Evolutionary conservation across 1,140 invertebrate genomes (phyloP), one percentile per base, ranked within the genome.

Genomic region (Maconellicoccus hirsutus): DNA sequence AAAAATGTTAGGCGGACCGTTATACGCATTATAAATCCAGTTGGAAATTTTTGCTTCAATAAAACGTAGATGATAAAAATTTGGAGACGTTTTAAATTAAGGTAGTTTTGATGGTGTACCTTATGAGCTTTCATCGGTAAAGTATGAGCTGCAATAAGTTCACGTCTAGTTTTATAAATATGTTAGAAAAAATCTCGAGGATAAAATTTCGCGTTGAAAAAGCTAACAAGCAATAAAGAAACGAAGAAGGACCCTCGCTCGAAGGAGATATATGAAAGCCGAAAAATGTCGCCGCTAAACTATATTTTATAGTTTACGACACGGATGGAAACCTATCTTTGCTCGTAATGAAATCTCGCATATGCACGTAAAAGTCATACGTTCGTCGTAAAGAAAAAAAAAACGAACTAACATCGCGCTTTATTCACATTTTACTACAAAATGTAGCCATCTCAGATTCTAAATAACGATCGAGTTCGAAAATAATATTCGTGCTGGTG

Each of bases 271-370:
- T 66, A 66, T 66, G 61, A 14, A 26, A 66, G 25, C 61, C 61
- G 61, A 66, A 66, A 66, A 66, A 66, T 66, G 61, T 66, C 61
- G 25, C 61, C 61, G 25, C 21, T 66, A 66, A 66, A 66, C 61
- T 26, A 66, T 66, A 66, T 66, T 66, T 66, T 66, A 66, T 66
- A 66, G 61, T 66, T 23, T 66, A 66, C 25, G 61, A 66, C 61
- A 14, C 22, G 61, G 25, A 66, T 52, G 21, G 61, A 66, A 26
- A 66, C 61, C 61, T 66, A 66, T 66, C 61, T 66, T 22, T 23
- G 21, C 25, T 23, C 25, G 25, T 66, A 66, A 66, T 26, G 61
- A 66, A 66, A 66, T 66, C 61, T 66, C 22, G 61, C 61, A 66
- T 66, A 66, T 66, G 61, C 25, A 66, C 61, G 22, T 66, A 66